These are phyloP conservation scores for Mugil cephalus DNA, from an alignment of 2,113 vertebrate genomes.

Conservation along the genomic window DNA sequence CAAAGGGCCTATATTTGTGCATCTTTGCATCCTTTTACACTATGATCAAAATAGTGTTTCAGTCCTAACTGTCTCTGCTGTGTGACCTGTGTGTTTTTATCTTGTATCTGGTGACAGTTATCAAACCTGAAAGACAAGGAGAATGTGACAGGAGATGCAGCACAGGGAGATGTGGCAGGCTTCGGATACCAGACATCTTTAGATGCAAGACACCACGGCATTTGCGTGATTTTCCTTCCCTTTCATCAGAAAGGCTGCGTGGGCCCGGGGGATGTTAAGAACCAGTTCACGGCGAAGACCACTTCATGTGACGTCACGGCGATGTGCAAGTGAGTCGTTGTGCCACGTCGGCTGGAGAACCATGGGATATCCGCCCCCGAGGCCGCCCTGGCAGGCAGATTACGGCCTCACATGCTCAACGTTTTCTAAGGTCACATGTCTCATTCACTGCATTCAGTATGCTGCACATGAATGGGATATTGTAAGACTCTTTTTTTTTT, in stretches of 20 bases:
- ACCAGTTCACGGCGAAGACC: neutral
- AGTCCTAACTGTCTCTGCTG: neutral
- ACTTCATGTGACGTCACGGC: neutral
- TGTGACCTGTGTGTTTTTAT: neutral
- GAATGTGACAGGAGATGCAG: conserved; percentile 5
- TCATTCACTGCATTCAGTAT: conserved; percentile 25
- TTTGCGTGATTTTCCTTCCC: too few species aligned
- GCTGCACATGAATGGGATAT: conserved; percentile 46
- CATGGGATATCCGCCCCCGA: conserved; percentile 44
- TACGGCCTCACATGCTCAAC: conserved; percentile 75
- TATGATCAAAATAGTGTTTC: neutral
- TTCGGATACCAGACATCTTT: neutral
- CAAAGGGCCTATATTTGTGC: too few species aligned
- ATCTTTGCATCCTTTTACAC: too few species aligned
- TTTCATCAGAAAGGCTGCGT: neutral
- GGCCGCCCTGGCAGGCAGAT: conserved; percentile 50
- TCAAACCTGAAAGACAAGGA: neutral
- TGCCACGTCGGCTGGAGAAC: conserved; percentile 23
- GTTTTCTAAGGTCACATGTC: conserved; percentile 71
- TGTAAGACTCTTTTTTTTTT: conserved; percentile 19
- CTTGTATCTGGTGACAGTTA: too few species aligned
- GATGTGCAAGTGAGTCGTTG: neutral
- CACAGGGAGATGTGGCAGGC: neutral
- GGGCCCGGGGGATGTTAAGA: neutral
- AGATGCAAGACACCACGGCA: neutral